Percentiles rank a stretch among this genome's conserved stretches.
Evolutionary conservation across 2,797 vertebrate species (phyloP).

Genomic region (Chelon auratus): DNA sequence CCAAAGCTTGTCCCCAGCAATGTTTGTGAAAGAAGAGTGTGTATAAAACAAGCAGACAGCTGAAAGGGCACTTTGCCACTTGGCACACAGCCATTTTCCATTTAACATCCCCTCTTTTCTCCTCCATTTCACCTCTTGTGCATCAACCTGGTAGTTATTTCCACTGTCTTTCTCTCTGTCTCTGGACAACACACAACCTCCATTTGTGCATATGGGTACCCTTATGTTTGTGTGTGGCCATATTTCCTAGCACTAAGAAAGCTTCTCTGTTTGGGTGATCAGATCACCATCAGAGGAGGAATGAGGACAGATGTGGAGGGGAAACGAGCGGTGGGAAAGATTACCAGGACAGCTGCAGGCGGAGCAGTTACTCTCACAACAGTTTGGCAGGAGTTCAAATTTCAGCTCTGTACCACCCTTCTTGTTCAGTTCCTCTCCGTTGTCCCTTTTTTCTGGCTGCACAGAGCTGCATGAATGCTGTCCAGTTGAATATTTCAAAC

Average conservation of each 20-base stretch:
- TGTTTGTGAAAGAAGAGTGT: conserved; percentile 67
- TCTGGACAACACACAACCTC: conserved; percentile 10
- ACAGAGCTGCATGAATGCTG: conserved; percentile 15
- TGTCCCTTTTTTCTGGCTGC: conserved; percentile 21
- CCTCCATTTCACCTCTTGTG: conserved; percentile 59
- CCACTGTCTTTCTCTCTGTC: conserved; percentile 42
- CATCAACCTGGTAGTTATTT: conserved; percentile 58
- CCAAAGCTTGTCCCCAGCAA: conserved; percentile 39
- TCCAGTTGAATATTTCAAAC: conserved; percentile 24
- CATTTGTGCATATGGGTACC: conserved; percentile 27
- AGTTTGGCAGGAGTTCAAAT: conserved; percentile 73
- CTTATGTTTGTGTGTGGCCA: conserved; percentile 63
- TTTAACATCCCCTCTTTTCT: conserved; percentile 67
- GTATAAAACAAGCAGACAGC: conserved; percentile 76
- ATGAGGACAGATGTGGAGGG: conserved; percentile 73
- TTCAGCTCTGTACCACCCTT: conserved; percentile 56
- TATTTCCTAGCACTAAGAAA: conserved; percentile 48
- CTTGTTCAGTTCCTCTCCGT: conserved; percentile 36
- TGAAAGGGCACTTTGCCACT: conserved; percentile 77
- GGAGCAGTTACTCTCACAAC: conserved; percentile 69
- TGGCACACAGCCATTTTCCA: conserved; percentile 79
- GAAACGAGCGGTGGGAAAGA: conserved; percentile 63
- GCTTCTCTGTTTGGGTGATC: conserved; percentile 69
- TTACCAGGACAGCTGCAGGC: conserved; percentile 76
- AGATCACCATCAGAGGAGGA: conserved; percentile 53